Conservation (phyloP, 2,797 vertebrate genomes). For the Amniataba percoides region DNA sequence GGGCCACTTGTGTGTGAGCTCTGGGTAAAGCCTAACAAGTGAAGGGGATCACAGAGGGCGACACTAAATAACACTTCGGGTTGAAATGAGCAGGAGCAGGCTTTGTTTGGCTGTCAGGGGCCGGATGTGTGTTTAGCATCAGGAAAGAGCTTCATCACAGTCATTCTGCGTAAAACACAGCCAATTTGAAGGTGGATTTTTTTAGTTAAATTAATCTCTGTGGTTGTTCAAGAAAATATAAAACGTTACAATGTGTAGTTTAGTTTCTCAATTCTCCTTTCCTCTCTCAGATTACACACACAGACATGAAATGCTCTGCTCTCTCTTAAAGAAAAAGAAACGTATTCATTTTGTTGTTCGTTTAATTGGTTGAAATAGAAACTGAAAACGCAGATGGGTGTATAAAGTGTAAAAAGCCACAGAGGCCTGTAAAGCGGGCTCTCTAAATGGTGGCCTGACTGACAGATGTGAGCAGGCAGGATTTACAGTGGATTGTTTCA, state of each 20-base stretch:
- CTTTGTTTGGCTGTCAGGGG: constrained; percentile 51
- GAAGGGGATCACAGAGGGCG: neutral
- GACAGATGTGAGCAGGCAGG: neutral
- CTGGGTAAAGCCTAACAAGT: neutral
- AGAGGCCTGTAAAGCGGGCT: neutral
- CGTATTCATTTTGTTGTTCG: neutral
- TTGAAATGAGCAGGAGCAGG: constrained; percentile 10
- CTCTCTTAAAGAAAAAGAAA: neutral
- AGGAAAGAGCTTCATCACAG: constrained; percentile 32
- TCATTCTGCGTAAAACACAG: constrained; percentile 37
- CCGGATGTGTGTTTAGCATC: constrained; percentile 38
- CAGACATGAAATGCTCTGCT: neutral
- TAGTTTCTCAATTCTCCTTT: neutral
- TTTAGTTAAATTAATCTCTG: constrained; percentile 10
- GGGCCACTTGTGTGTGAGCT: neutral
- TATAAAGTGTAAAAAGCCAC: neutral
- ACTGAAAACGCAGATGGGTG: neutral
- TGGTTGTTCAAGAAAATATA: constrained; percentile 28
- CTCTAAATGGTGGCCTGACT: neutral
- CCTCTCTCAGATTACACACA: neutral
- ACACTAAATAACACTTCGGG: constrained; percentile 22
- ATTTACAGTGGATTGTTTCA: constrained; percentile 36
- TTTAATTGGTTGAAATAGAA: neutral
- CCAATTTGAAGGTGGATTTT: constrained; percentile 35
- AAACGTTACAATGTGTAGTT: neutral